These are phyloP conservation scores for Urocitellus parryii DNA, from an alignment of 2,113 vertebrate genomes.

Conservation along the genomic window DNA sequence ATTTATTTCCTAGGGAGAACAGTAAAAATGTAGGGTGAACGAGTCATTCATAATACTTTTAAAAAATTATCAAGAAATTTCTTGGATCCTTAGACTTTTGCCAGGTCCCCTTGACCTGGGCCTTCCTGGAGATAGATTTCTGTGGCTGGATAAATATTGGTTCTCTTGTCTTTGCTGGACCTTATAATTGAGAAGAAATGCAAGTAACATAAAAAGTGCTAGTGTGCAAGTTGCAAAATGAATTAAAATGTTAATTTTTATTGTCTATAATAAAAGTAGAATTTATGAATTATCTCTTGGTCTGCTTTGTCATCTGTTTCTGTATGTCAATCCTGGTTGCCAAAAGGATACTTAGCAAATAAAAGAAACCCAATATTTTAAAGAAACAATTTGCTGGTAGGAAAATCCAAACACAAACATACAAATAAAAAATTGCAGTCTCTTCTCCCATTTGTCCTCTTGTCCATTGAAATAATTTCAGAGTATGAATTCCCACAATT, in stretches of 20 bases:
- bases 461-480: not conserved
- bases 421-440: not conserved
- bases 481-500: not conserved
- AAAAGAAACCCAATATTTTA: not conserved
- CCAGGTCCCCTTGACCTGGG: not conserved
- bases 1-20: not conserved
- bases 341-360: constrained; percentile 15
- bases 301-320: constrained; percentile 44
- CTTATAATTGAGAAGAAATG: constrained; percentile 8
- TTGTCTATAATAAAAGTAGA: constrained; percentile 53
- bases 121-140: not conserved
- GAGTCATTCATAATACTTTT: not conserved
- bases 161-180: not conserved
- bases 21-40: not conserved
- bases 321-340: constrained; percentile 18
- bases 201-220: constrained; percentile 18
- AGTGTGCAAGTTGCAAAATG: constrained; percentile 27
- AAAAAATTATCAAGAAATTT: constrained; percentile 10
- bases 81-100: not conserved
- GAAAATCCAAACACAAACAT: constrained; percentile 20
- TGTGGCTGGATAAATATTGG: not conserved
- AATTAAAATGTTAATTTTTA: constrained; percentile 72
- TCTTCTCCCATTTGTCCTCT: not conserved
- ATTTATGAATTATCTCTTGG: constrained; percentile 14
- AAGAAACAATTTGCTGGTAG: not conserved